Conservation (phyloP, 2,113 vertebrate species). For the Hydropotes inermis region DNA sequence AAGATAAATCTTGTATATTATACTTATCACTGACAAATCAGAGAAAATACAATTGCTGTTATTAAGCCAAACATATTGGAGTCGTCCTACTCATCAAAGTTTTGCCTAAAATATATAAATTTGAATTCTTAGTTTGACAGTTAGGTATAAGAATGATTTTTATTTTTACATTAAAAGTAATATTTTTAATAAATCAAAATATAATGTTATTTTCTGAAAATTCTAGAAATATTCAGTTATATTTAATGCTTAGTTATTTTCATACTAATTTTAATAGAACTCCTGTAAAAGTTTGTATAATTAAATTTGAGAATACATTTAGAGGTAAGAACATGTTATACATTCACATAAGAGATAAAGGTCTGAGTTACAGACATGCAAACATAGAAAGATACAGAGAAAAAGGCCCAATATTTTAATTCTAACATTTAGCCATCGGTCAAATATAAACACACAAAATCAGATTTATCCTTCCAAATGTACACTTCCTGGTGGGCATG, state of each 20-base stretch:
- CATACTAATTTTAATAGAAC: not conserved
- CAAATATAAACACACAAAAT: not conserved
- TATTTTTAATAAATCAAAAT: not conserved
- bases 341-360: not conserved
- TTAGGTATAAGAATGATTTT: not conserved
- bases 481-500: not conserved
- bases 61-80: not conserved
- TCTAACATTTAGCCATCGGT: not conserved
- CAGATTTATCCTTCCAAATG: not conserved
- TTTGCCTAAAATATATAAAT: not conserved
- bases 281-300: not conserved
- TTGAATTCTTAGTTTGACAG: not conserved
- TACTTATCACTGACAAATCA: not conserved
- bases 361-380: not conserved
- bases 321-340: not conserved
- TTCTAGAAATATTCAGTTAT: not conserved
- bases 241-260: not conserved
- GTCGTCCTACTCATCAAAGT: not conserved
- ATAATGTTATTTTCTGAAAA: not conserved
- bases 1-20: not conserved
- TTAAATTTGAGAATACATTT: not conserved
- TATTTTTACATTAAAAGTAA: not conserved
- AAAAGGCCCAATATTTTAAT: not conserved
- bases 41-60: not conserved
- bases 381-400: not conserved